These are phyloP conservation scores for Protobothrops mucrosquamatus DNA, from an alignment of 2,113 vertebrate genomes.

Conservation along the genomic window DNA sequence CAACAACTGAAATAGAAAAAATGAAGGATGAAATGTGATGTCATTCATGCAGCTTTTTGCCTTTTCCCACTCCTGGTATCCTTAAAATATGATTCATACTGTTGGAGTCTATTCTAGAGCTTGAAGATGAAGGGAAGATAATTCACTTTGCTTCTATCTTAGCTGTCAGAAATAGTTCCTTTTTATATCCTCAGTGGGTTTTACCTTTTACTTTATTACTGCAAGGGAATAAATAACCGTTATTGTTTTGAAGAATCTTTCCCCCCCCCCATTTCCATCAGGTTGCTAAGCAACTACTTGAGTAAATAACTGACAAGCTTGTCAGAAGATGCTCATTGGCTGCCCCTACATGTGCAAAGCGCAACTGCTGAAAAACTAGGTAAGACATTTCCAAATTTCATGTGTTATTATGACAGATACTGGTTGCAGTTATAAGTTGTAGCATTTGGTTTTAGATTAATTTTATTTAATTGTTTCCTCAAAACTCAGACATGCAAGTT, in stretches of 20 bases:
- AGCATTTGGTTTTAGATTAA: background rate
- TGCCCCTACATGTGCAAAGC: background rate
- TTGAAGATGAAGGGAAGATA: background rate
- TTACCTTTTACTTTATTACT: background rate
- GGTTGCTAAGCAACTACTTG: background rate
- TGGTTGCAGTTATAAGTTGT: background rate
- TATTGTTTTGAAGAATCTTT: background rate
- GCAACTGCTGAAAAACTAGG: background rate
- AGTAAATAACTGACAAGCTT: background rate
- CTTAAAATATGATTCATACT: background rate
- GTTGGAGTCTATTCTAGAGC: background rate
- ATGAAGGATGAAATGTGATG: background rate
- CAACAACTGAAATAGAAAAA: background rate
- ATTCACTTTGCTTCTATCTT: background rate
- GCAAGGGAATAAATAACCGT: background rate
- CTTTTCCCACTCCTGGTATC: background rate
- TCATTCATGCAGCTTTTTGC: background rate
- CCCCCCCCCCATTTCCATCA: background rate
- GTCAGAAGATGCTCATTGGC: no score
- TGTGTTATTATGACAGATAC: background rate
- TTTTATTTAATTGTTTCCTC: background rate
- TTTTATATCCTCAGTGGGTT: background rate
- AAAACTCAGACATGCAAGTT: background rate
- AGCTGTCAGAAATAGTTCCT: background rate
- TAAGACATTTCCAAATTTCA: background rate